Conservation (phyloP, 2,888 invertebrate species). For the Gari tellinella region DNA sequence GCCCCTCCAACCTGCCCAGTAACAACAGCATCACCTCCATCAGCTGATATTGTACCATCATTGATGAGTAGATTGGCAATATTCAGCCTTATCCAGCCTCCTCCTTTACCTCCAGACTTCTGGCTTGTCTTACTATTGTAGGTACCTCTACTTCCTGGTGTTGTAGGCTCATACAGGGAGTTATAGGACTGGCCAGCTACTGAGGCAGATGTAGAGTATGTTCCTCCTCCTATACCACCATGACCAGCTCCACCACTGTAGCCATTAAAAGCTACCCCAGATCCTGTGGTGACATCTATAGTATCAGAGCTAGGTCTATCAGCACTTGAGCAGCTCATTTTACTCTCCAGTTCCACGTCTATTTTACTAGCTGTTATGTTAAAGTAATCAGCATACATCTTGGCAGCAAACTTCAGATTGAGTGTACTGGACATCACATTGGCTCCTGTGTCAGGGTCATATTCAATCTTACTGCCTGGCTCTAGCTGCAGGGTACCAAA, state of each 20-base stretch:
- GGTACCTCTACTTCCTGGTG: constrained; percentile 67
- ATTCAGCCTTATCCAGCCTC: constrained; percentile 66
- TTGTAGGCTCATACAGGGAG: constrained; percentile 67
- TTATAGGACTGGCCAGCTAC: constrained; percentile 67
- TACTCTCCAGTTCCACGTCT: constrained; percentile 68
- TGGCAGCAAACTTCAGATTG: constrained; percentile 67
- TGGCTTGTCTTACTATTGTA: constrained; percentile 24
- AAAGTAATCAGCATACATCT: constrained; percentile 69
- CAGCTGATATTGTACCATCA: constrained; percentile 72
- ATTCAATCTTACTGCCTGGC: constrained; percentile 69
- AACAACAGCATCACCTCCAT: constrained; percentile 57
- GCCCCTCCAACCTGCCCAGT: constrained; percentile 61
- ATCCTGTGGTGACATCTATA: constrained; percentile 62
- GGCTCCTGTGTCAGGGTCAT: constrained; percentile 68
- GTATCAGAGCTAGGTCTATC: constrained; percentile 56
- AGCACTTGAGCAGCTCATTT: constrained; percentile 63
- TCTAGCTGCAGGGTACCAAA: constrained; percentile 73
- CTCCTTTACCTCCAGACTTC: constrained; percentile 67
- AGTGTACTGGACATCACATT: constrained; percentile 65
- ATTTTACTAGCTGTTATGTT: constrained; percentile 64
- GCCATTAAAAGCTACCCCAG: constrained; percentile 31
- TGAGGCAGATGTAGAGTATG: constrained; percentile 42
- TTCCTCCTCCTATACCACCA: constrained; percentile 70
- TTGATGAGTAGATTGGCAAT: constrained; percentile 65
- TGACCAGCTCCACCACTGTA: constrained; percentile 70